Base-by-base conservation (phyloP, 2,888 invertebrate species). In the Mactromeris polynyma region DNA sequence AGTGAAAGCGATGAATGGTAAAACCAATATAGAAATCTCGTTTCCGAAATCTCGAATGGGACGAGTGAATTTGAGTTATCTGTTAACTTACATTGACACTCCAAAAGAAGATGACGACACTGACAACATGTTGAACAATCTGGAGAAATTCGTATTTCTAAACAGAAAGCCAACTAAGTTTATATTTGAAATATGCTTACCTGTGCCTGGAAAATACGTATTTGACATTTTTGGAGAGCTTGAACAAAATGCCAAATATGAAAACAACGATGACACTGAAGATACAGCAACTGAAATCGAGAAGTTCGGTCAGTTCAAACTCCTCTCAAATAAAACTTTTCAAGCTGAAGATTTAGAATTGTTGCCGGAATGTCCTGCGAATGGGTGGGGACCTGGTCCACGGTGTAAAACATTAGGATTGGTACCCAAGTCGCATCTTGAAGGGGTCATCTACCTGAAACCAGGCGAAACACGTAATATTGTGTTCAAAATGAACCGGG, bases 331-430 rank as follows among this genome's bases (percentile, higher is more conserved):
- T 64, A 87, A 87, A 58, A 85, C 90, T 38, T 87, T 82, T 78
- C 85, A 89, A 33, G 84, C 86, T 11, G 90, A 88, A n/a, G 90
- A 90, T n/a, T 14, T 88, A 31, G 91, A 92, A n/a, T 87, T 91
- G 0, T 79, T 93, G 40, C 94, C 94, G 51, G 90, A 91, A 26
- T 58, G 77, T 40, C 94, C 93, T 7, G 86, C 85, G 1, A 89
- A 89, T 58, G 94, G 94, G n/a, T 94, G 93, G 93, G 94, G 94
- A 26, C 93, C 93, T 4, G 93, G 92, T 14, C 93, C 93, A 0
- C 69, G 85, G 21, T 93, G 93, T 79, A 46, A 83, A 36, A 36
- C 83, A 26, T 54, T 90, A 11, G 93, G 93, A 2, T 84, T 94
- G 36, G 64, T 90, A 31, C 91, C 93, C 0, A 69, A 92, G 9